Percentiles rank a stretch among this genome's conserved stretches.
Evolutionary conservation across 2,888 invertebrate genomes (phyloP).

Genomic region (Odontomyia ornata): DNA sequence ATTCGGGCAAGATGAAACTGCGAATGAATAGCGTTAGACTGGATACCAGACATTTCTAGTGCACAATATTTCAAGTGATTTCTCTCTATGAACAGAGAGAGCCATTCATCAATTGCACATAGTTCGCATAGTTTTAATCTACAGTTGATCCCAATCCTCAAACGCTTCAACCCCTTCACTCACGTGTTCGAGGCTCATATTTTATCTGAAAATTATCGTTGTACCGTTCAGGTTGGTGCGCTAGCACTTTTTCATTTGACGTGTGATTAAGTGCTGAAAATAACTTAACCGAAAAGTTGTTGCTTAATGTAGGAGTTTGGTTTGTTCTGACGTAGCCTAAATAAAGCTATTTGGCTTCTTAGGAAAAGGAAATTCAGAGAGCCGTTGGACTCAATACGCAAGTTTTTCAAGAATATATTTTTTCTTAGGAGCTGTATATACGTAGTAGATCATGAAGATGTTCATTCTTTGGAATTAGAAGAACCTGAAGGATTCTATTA

Average conservation of each 20-base stretch:
- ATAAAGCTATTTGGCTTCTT: no score
- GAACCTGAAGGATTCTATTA: no score
- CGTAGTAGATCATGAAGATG: no score
- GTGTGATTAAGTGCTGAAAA: constrained; percentile 36
- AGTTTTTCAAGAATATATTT: no score
- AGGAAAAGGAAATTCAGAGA: no score
- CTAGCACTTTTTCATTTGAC: constrained; percentile 22
- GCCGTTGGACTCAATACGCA: no score
- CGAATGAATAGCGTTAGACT: not conserved
- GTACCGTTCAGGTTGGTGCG: not conserved
- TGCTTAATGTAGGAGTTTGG: not conserved
- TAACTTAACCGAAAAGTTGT: constrained; percentile 1
- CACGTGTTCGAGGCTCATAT: no score
- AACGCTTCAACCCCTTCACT: not conserved
- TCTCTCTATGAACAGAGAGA: not conserved
- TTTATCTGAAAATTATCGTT: no score
- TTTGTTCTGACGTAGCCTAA: no score
- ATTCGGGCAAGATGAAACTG: not conserved
- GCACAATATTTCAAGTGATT: not conserved
- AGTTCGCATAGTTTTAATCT: not conserved
- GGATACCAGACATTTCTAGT: not conserved
- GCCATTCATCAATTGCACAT: constrained; percentile 26
- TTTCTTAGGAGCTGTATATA: no score
- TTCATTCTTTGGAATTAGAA: no score
- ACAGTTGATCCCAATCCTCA: constrained; percentile 7